Evolutionary conservation across 2,888 invertebrate species (phyloP).

Genomic region (Muscina levida): DNA sequence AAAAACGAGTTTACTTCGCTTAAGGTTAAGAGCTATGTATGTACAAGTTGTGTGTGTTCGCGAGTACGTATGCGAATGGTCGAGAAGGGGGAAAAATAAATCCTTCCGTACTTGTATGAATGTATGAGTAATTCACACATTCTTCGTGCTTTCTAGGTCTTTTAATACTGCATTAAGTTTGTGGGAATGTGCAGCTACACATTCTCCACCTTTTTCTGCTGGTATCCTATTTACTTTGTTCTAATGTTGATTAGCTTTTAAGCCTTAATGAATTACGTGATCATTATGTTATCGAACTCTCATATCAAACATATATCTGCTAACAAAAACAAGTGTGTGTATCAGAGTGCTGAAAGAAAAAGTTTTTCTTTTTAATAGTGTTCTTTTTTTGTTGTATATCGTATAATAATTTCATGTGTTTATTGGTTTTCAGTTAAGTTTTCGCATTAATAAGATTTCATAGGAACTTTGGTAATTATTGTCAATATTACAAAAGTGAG

Average conservation of each 20-base stretch:
- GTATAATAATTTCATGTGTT: constrained; percentile 49
- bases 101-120: constrained; percentile 10
- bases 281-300: constrained; percentile 45
- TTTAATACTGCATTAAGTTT: constrained; percentile 42
- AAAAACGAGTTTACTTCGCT: constrained; percentile 32
- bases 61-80: not conserved
- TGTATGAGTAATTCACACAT: constrained; percentile 22
- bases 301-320: not conserved
- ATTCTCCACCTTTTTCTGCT: constrained; percentile 12
- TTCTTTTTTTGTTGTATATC: constrained; percentile 26
- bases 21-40: constrained; percentile 29
- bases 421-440: constrained; percentile 58
- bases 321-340: not conserved
- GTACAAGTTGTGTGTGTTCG: constrained; percentile 33
- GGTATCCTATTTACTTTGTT: constrained; percentile 44
- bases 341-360: not conserved
- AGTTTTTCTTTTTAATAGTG: constrained; percentile 7
- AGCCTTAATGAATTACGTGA: constrained; percentile 66
- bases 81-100: not conserved
- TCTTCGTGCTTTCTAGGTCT: constrained; percentile 33
- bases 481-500: constrained; percentile 6
- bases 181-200: not conserved
- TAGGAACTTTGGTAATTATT: constrained; percentile 62
- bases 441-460: constrained; percentile 57
- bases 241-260: constrained; percentile 63